Base-by-base conservation (phyloP, 2,797 vertebrate species). In the Myotis myotis region DNA sequence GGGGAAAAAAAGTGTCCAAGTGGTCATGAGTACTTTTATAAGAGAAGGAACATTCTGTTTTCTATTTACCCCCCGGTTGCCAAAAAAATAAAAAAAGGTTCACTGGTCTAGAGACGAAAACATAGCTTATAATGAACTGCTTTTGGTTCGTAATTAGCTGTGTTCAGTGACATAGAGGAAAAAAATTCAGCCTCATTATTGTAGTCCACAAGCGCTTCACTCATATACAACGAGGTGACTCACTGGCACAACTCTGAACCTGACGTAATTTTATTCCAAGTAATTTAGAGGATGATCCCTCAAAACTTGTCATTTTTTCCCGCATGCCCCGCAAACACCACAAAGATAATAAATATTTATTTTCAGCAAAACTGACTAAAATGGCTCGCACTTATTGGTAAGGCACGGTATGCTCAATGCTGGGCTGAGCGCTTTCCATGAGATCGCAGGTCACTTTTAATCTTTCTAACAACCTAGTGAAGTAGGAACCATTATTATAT, bases 111-210 rank as follows among this genome's bases (percentile, higher is more conserved):
- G 11, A 74, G 13, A 57, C 17, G 0, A 28, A 87, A 78, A 57
- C 41, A 30, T 22, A n/a, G 22, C 7, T 85, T 83, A 38, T 82
- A n/a, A 80, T 74, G 36, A 84, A 49, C 33, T 89, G 10, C 0
- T 33, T 82, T 80, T 44, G 16, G 6, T 57, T 66, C 19, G 75
- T 55, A 94, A 93, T 49, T 57, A 70, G 55, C 23, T 82, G 2
- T 49, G 6, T 66, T 71, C 75, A 87, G 10, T 79, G 64, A 95
- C 79, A 68, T 17, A 30, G 30, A 75, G 66, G 30, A 7, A 33
- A 87, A 91, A 71, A 44, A 33, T 57, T 57, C 28, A n/a, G 49
- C 30, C 25, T 87, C 64, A 79, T 84, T 87, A 75, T 41, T 81
- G 3, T 6, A 53, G 41, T 64, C 5, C 15, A 55, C 7, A 51